phyloP scores from a whole-genome alignment of 2,888 invertebrate genomes.

The Chalcosyrphus nemorum region DNA sequence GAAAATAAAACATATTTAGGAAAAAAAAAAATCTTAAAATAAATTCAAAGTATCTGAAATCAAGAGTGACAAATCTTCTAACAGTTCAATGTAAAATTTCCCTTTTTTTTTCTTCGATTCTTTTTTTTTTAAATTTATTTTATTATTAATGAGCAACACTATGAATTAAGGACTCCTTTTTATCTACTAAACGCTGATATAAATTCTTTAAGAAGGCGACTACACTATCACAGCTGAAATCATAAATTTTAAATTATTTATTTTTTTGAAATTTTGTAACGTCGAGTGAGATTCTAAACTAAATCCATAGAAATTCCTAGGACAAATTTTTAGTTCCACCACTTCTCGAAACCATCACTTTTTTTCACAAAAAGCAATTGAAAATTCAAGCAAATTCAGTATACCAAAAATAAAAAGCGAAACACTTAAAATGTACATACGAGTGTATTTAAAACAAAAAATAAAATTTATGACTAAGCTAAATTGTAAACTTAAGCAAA shows the following conservation, averaged over 20 bases:
- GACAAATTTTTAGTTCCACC: neutral
- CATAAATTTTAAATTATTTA: slow-evolving; percentile 25
- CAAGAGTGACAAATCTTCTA: slow-evolving; percentile 31
- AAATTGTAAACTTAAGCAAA: slow-evolving; percentile 51
- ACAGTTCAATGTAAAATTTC: neutral
- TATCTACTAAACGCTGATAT: no score
- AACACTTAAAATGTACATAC: slow-evolving; percentile 15
- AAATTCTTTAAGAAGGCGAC: no score
- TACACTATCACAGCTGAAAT: no score
- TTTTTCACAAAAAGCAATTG: neutral
- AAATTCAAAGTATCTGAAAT: slow-evolving; percentile 30
- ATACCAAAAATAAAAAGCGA: no score
- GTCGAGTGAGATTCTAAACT: slow-evolving; percentile 1
- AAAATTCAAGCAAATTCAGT: slow-evolving; percentile 1
- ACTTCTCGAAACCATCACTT: neutral
- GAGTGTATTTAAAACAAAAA: slow-evolving; percentile 14
- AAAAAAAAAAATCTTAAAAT: neutral
- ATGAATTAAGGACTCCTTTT: no score
- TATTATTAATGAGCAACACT: no score
- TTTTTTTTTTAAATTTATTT: neutral
- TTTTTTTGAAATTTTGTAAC: neutral
- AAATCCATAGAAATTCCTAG: neutral
- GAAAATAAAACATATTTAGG: slow-evolving; percentile 21
- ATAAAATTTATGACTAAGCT: slow-evolving; percentile 2
- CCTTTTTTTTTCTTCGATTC: neutral